Evolutionary conservation across 2,797 vertebrate genomes (phyloP).

Genomic region (Anableps anableps): DNA sequence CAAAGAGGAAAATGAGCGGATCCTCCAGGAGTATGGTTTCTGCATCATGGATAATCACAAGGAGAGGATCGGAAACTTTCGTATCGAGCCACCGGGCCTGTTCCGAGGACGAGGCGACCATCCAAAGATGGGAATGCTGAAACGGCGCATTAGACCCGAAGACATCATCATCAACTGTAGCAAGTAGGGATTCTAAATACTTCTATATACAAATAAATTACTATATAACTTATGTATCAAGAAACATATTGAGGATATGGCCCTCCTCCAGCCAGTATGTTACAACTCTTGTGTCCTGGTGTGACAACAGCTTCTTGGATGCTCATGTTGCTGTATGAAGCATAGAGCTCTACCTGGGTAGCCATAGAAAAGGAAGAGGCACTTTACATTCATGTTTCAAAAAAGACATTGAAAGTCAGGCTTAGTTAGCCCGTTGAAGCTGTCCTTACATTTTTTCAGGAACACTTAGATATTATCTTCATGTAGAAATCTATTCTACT

Average conservation of each 20-base stretch:
- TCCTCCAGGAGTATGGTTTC: conserved; percentile 92
- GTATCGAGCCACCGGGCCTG: conserved; percentile 93
- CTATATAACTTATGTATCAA: neutral
- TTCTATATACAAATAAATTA: neutral
- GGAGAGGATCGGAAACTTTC: conserved; percentile 95
- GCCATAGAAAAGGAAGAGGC: neutral
- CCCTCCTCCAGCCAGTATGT: neutral
- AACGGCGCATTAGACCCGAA: conserved; percentile 90
- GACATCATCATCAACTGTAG: conserved; percentile 98
- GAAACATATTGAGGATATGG: neutral
- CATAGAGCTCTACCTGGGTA: neutral
- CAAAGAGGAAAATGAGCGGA: conserved; percentile 91
- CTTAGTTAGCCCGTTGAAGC: neutral
- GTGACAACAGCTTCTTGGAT: neutral
- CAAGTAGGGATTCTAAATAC: conserved; percentile 84
- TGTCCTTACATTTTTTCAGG: neutral
- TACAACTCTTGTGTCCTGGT: neutral
- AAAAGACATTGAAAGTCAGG: neutral
- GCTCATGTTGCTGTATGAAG: neutral
- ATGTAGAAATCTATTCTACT: neutral
- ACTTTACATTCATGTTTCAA: neutral
- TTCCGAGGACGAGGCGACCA: conserved; percentile 95
- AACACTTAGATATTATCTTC: neutral
- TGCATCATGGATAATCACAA: conserved; percentile 97
- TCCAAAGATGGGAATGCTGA: conserved; percentile 97